A percentile compares a stretch with the other conserved stretches of the same genome.
Conservation (phyloP, 2,888 invertebrate species). For the Xanthia icteritia region DNA sequence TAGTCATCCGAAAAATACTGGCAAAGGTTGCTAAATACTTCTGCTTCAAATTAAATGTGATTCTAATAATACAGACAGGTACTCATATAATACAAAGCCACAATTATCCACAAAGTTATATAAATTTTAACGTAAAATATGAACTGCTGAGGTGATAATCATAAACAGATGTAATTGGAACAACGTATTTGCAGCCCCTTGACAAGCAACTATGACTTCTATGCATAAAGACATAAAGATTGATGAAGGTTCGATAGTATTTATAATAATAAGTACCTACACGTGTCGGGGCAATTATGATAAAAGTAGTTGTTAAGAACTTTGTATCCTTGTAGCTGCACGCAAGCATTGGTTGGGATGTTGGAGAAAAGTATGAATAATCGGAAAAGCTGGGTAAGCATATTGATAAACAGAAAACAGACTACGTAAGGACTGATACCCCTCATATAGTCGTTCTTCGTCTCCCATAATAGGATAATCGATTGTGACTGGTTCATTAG, state of each 20-base stretch:
- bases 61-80: not conserved
- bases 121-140: constrained; percentile 27
- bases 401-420: not conserved
- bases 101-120: constrained; percentile 4
- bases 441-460: not conserved
- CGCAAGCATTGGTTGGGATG: constrained; percentile 19
- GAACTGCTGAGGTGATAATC: constrained; percentile 13
- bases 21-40: not conserved
- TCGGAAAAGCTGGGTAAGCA: not conserved
- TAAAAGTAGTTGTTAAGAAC: constrained; percentile 49
- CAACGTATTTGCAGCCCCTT: constrained; percentile 10
- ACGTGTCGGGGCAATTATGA: constrained; percentile 57
- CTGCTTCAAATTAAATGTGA: not conserved
- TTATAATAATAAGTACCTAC: constrained; percentile 48
- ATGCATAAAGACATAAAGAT: constrained; percentile 21
- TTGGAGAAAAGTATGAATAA: not conserved
- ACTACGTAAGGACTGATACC: not conserved
- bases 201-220: constrained; percentile 26
- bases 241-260: constrained; percentile 13
- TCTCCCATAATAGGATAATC: constrained; percentile 13
- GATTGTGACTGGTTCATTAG: constrained; percentile 14
- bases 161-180: constrained; percentile 44
- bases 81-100: not conserved
- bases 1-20: not conserved
- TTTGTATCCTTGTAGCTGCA: constrained; percentile 48